A percentile compares a stretch with the other conserved stretches of the same genome.
These are phyloP conservation scores for Columba janthina DNA, from an alignment of 2,113 vertebrate species.

Conservation along the genomic window DNA sequence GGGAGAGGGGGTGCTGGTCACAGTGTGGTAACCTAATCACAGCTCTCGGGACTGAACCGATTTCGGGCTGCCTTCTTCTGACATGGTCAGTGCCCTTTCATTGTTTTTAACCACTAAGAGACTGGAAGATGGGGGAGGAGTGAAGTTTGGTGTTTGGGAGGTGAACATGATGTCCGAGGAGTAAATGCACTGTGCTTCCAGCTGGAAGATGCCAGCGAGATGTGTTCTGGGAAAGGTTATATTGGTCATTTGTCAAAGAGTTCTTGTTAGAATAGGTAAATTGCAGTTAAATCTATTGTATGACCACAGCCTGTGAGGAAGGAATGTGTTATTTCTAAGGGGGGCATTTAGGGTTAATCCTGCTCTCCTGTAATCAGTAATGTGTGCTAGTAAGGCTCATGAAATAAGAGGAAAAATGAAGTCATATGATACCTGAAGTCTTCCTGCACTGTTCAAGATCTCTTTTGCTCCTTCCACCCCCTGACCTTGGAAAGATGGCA, in stretches of 20 bases:
- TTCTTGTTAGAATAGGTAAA: not conserved
- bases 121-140: not conserved
- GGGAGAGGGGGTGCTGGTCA: rapidly evolving
- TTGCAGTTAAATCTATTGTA: not conserved
- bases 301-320: not conserved
- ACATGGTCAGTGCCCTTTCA: rapidly evolving
- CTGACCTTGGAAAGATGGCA: not conserved
- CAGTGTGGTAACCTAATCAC: rapidly evolving
- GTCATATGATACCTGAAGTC: not conserved
- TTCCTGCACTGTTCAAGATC: not conserved
- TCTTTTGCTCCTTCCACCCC: not conserved
- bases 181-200: not conserved
- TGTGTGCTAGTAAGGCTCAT: not conserved
- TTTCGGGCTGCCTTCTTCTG: not conserved
- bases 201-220: not conserved
- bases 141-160: not conserved
- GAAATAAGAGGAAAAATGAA: not conserved
- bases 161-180: rapidly evolving
- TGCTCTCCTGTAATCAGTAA: not conserved
- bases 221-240: not conserved
- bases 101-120: not conserved
- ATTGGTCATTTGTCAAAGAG: not conserved
- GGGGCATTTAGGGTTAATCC: not conserved
- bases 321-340: not conserved
- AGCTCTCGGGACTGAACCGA: not conserved